Evolutionary conservation across 2,113 vertebrate species (phyloP).

Genomic region (Festucalex cinctus): DNA sequence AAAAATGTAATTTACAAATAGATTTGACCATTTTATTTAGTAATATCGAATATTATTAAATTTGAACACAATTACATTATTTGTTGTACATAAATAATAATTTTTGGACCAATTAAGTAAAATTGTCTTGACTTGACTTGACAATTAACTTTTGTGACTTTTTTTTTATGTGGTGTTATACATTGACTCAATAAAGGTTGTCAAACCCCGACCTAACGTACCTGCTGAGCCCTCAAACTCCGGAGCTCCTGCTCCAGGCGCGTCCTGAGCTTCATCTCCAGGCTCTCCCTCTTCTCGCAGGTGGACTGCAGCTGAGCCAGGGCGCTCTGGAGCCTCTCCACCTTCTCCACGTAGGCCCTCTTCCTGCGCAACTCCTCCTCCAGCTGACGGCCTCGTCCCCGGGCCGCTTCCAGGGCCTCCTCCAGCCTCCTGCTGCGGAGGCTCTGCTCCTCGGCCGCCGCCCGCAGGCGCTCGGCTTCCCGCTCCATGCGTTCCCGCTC

Average conservation of each 20-base stretch:
- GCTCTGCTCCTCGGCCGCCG: slow-evolving; percentile 84
- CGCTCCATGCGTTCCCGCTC: slow-evolving; percentile 86
- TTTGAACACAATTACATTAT: neutral
- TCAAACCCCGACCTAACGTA: slow-evolving; percentile 36
- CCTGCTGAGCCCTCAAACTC: slow-evolving; percentile 93
- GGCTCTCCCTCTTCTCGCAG: slow-evolving; percentile 92
- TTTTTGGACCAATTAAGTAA: no score
- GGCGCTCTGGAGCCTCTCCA: slow-evolving; percentile 91
- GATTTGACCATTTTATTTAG: no score
- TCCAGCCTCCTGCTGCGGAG: slow-evolving; percentile 83
- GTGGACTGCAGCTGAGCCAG: slow-evolving; percentile 93
- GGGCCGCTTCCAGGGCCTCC: slow-evolving; percentile 84
- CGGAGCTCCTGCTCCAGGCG: slow-evolving; percentile 94
- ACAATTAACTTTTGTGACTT: no score
- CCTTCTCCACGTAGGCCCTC: slow-evolving; percentile 92
- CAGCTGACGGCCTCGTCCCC: slow-evolving; percentile 79
- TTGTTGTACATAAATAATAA: neutral
- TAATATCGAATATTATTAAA: no score
- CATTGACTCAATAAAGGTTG: neutral
- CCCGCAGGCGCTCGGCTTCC: slow-evolving; percentile 80
- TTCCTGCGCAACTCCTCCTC: slow-evolving; percentile 93
- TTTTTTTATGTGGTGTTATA: no score
- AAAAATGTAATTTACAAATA: no score
- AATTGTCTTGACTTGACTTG: no score
- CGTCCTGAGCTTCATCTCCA: slow-evolving; percentile 88